Conservation (phyloP, 2,888 invertebrate species). For the Cataglyphis altisquamis region DNA sequence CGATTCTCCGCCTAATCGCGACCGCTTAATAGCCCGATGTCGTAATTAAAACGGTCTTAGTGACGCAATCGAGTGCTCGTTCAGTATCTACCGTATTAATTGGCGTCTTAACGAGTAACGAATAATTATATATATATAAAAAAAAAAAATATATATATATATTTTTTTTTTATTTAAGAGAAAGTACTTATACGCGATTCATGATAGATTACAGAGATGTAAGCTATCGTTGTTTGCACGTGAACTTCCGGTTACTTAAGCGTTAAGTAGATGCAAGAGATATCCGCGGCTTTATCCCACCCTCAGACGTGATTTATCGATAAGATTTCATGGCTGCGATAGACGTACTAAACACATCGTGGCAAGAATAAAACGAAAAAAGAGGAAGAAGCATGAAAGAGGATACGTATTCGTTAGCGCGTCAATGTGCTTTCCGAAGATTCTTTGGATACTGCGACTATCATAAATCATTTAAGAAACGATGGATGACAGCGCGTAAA, state of each 20-base stretch:
- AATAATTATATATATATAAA: no score
- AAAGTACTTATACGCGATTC: not conserved
- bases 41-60: constrained; percentile 68
- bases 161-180: not conserved
- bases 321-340: constrained; percentile 31
- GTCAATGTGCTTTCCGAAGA: constrained; percentile 6
- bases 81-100: constrained; percentile 61
- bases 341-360: not conserved
- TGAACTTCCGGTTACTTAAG: not conserved
- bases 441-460: constrained; percentile 21
- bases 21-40: constrained; percentile 21
- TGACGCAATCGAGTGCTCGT: constrained; percentile 54
- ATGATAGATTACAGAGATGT: not conserved
- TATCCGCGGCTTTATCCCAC: constrained; percentile 2
- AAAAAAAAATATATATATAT: no score
- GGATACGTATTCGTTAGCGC: constrained; percentile 30
- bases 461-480: constrained; percentile 47
- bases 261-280: constrained; percentile 20
- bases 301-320: constrained; percentile 58
- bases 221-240: not conserved
- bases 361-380: constrained; percentile 13
- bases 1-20: constrained; percentile 52
- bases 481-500: constrained; percentile 43
- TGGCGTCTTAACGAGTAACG: constrained; percentile 9
- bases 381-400: not conserved